phyloP scores from a whole-genome alignment of 35 echinoderm and acorn worm species.

The Heliocidaris erythrogramma region DNA sequence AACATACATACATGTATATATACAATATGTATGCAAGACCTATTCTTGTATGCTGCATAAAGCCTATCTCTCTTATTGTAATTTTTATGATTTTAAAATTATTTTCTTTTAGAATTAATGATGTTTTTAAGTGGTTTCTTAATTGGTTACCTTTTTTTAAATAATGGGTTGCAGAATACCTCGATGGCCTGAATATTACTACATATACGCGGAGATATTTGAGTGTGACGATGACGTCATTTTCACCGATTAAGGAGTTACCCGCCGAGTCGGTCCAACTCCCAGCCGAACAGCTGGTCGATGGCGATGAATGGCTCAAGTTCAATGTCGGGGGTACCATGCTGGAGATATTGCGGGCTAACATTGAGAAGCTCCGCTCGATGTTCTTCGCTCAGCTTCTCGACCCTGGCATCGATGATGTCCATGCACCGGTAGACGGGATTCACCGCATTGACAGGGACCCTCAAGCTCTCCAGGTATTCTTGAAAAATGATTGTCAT shows the following conservation, averaged over 20 bases:
- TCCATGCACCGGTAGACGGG: constrained; percentile 17
- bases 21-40: too few species aligned
- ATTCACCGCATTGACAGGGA: constrained; percentile 80
- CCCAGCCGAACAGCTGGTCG: constrained; percentile 60
- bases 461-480: constrained; percentile 64
- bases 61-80: too few species aligned
- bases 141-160: too few species aligned
- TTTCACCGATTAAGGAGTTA: constrained; percentile 43
- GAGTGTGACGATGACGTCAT: background rate
- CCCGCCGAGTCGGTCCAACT: constrained; percentile 68
- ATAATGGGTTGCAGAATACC: too few species aligned
- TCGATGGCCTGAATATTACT: too few species aligned
- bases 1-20: too few species aligned
- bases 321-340: constrained; percentile 83
- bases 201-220: background rate
- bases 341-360: constrained; percentile 72
- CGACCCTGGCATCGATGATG: constrained; percentile 19
- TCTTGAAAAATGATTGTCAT: background rate
- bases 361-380: constrained; percentile 55
- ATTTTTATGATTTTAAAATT: too few species aligned
- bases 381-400: constrained; percentile 73
- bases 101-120: too few species aligned
- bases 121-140: too few species aligned
- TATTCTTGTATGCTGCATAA: too few species aligned
- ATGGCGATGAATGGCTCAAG: constrained; percentile 66